phyloP scores from a whole-genome alignment of 2,113 vertebrate species.

The Nibea coibor region DNA sequence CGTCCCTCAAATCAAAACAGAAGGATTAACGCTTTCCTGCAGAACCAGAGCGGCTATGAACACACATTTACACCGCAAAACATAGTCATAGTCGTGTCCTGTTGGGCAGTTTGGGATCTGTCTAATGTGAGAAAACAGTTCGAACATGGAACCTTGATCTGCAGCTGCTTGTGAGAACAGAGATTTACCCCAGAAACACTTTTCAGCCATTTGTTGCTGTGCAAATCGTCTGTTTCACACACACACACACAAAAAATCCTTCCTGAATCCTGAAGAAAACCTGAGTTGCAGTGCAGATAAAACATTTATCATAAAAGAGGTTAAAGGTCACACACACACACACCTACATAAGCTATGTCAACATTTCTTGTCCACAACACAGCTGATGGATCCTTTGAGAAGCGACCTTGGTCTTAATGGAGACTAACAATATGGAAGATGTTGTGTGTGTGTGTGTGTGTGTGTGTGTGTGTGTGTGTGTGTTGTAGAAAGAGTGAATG shows the following conservation, averaged over 20 bases:
- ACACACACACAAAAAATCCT: too few species aligned
- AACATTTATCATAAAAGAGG: conserved; percentile 8
- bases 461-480: conserved; percentile 27
- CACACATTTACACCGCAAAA: background rate
- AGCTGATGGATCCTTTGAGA: conserved; percentile 16
- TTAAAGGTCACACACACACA: background rate
- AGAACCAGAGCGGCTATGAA: conserved; percentile 17
- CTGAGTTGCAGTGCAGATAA: background rate
- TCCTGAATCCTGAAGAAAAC: background rate
- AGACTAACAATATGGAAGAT: background rate
- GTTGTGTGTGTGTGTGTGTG: conserved; percentile 24
- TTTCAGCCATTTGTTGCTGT: background rate
- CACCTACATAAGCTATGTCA: background rate
- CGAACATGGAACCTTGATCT: background rate
- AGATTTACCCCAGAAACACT: background rate
- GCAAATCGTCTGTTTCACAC: background rate
- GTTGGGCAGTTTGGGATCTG: background rate
- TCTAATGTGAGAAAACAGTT: background rate
- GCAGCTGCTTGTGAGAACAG: background rate
- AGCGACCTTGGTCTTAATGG: conserved; percentile 42
- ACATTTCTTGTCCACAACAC: conserved; percentile 2
- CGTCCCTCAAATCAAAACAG: conserved; percentile 48
- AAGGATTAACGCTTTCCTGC: conserved; percentile 37
- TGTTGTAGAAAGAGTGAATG: background rate
- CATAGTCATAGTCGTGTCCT: background rate